Base-by-base conservation (phyloP, 2,113 vertebrate species). In the Cynopterus brachyotis region DNA sequence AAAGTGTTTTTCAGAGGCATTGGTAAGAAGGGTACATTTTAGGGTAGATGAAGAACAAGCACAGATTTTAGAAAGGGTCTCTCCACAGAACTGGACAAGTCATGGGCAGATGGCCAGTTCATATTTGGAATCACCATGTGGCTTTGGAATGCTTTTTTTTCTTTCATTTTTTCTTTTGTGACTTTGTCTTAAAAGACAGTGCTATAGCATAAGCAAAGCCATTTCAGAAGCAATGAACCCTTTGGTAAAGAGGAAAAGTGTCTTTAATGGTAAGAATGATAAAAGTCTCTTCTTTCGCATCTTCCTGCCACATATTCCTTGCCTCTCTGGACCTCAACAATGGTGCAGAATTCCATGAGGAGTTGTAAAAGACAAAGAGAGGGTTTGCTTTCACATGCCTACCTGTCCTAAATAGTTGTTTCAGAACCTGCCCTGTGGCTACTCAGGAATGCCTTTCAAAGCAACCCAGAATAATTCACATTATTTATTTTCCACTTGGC, bases 401-500 rank as follows among this genome's bases (percentile, higher is more conserved):
- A 6, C 72, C 88, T 87, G 10, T 82, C 22, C 66, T 10, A 45
- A 37, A 66, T 3, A 76, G 47, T 9, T 72, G 16, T 70, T 87
- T 15, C 45, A 66, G 40, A 28, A 30, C 30, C 19, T 82, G 10
- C 10, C 26, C 35, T 0, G 0, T 16, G 7, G 66, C 50, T 47
- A 28, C 50, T 1, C 50, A 30, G 53, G 8, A 60, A 70, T 26
- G 70, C 37, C 84, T 45, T 32, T 32, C 67, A 70, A 93, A 85
- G 64, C 32, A 57, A 62, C 45, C 35, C 37, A 53, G 67, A 93
- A 90, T 89, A 81, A 22, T 85, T 78, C 69, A n/a, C 1, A 0
- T 94, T 93, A 97, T 97, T 97, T 97, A 98, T 98, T 82, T 97
- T 96, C 94, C 86, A 30, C 73, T 75, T 78, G 79, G 62, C 92